Percentiles rank a stretch among this genome's conserved stretches.
phyloP scores from a whole-genome alignment of 1,140 invertebrate species.

The Atta colombica region DNA sequence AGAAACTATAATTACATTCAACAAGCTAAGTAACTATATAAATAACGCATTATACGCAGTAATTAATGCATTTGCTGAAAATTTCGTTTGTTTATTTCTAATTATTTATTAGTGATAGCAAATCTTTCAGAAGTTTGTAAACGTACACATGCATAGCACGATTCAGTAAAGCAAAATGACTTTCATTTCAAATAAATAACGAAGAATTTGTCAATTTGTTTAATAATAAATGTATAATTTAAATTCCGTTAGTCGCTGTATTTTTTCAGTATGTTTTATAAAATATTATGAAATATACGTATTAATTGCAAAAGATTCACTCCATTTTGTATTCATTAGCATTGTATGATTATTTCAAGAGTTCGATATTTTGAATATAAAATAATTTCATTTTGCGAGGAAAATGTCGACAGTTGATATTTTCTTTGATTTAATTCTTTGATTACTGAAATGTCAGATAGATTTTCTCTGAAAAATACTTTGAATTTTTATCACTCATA shows the following conservation, averaged over 20 bases:
- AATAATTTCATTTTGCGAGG: not conserved
- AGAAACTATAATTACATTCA: conserved; percentile 4
- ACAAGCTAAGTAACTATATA: not conserved
- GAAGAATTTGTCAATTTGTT: not conserved
- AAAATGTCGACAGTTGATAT: not conserved
- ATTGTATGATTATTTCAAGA: not conserved
- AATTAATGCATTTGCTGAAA: not conserved
- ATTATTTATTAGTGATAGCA: not conserved
- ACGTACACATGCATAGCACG: not conserved
- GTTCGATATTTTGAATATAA: not conserved
- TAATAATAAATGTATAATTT: not conserved
- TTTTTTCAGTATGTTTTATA: not conserved
- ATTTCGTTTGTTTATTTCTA: not conserved
- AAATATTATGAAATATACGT: not conserved
- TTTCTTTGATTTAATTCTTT: not conserved
- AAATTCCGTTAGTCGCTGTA: not conserved
- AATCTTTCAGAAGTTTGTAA: not conserved
- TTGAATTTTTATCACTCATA: not conserved
- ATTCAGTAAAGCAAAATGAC: not conserved
- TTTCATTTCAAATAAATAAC: not conserved
- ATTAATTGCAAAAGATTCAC: not conserved
- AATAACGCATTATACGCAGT: not conserved
- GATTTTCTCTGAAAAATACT: not conserved
- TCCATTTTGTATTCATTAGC: not conserved
- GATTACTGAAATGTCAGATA: not conserved